phyloP scores from a whole-genome alignment of 2,113 vertebrate genomes.

The Indicator indicator region DNA sequence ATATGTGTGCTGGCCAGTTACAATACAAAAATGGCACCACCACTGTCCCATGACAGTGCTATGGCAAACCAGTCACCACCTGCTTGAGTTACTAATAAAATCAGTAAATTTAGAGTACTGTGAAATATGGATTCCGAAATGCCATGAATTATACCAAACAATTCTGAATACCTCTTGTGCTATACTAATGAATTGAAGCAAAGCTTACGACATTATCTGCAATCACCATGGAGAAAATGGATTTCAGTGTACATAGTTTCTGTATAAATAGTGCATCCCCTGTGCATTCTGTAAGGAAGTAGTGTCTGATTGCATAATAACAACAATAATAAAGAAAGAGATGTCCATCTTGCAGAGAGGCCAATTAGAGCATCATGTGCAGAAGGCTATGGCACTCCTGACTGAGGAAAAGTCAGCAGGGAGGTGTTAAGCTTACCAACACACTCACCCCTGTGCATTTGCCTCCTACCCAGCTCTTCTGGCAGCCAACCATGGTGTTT shows the following conservation, averaged over 20 bases:
- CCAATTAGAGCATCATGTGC: constrained; percentile 1
- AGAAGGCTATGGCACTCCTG: background rate
- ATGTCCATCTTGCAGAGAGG: constrained; percentile 1
- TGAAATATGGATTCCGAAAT: constrained; percentile 72
- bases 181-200: constrained; percentile 71
- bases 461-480: background rate
- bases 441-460: background rate
- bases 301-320: constrained; percentile 60
- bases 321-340: constrained; percentile 14
- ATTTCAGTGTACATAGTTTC: constrained; percentile 4
- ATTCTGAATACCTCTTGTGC: constrained; percentile 64
- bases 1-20: background rate
- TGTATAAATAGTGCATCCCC: constrained; percentile 20
- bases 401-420: background rate
- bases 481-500: background rate
- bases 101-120: constrained; percentile 64
- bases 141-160: constrained; percentile 72
- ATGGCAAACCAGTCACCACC: constrained; percentile 12
- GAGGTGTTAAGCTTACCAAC: accelerated
- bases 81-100: constrained; percentile 47
- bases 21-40: background rate
- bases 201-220: constrained; percentile 44
- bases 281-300: constrained; percentile 43
- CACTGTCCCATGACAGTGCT: constrained; percentile 31
- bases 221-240: constrained; percentile 61